These are phyloP conservation scores for Acestrorhynchus altus DNA, from an alignment of 2,797 vertebrate species.

Conservation along the genomic window DNA sequence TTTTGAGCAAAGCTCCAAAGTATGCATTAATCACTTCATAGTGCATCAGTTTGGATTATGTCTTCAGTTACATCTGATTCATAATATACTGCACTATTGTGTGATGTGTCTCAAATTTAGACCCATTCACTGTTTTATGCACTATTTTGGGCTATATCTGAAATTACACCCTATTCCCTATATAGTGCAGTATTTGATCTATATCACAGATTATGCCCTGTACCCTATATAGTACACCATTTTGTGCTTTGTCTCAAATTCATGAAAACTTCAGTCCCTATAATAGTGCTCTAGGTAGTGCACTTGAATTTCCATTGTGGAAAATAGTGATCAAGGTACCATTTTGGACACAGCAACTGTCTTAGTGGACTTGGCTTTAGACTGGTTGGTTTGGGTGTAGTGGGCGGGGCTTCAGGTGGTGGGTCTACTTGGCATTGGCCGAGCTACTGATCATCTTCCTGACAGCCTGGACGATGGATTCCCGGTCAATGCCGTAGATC, in stretches of 20 bases:
- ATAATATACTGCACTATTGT: neutral
- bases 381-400: slow-evolving; percentile 52
- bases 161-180: too few relatives aligned
- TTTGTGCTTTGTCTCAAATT: neutral
- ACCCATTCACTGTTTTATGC: too few relatives aligned
- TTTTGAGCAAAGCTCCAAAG: neutral
- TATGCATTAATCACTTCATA: neutral
- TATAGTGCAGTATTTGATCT: neutral
- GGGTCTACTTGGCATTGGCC: slow-evolving; percentile 66
- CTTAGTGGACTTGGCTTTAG: slow-evolving; percentile 48
- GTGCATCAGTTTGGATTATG: neutral
- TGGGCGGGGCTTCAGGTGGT: slow-evolving; percentile 27
- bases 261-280: too few relatives aligned
- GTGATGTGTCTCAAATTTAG: neutral
- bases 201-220: neutral
- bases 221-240: neutral
- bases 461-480: slow-evolving; percentile 81
- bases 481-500: slow-evolving; percentile 86
- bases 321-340: neutral
- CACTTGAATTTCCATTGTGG: neutral
- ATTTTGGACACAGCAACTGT: slow-evolving; percentile 17
- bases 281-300: neutral
- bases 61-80: neutral
- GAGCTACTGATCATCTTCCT: slow-evolving; percentile 75
- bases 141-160: too few relatives aligned